A percentile compares a stretch with the other conserved stretches of the same genome.
These are phyloP conservation scores for Coreius guichenoti DNA, from an alignment of 2,797 vertebrate genomes.

Conservation along the genomic window DNA sequence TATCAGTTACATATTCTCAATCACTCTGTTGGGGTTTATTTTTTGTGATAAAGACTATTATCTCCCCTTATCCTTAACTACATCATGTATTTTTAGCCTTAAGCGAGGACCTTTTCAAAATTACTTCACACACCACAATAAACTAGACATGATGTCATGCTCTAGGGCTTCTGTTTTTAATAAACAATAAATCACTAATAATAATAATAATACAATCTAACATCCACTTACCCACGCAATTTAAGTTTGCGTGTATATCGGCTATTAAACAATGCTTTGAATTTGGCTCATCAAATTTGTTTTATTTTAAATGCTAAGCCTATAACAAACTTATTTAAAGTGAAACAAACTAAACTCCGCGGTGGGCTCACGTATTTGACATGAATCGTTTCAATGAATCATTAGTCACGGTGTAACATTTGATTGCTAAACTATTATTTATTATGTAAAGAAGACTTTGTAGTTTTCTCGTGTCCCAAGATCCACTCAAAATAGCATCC, in stretches of 20 bases:
- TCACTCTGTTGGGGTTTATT: not conserved
- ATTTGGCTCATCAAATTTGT: not conserved
- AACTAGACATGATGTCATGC: not conserved
- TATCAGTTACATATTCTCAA: not conserved
- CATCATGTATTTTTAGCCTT: not conserved
- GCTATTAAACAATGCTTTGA: not conserved
- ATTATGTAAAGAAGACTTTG: too few relatives aligned
- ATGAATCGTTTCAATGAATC: too few relatives aligned
- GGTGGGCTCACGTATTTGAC: too few relatives aligned
- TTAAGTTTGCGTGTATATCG: not conserved
- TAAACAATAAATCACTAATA: constrained; percentile 8
- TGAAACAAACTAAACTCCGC: too few relatives aligned
- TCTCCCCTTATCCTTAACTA: not conserved
- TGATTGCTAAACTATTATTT: too few relatives aligned
- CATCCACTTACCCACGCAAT: not conserved
- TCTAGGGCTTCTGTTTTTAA: not conserved
- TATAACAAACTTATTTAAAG: too few relatives aligned
- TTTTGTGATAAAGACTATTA: not conserved
- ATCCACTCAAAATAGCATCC: not conserved
- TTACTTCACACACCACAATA: not conserved
- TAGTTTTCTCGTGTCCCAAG: too few relatives aligned
- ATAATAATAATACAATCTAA: not conserved
- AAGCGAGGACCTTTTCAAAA: not conserved
- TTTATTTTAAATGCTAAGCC: too few relatives aligned
- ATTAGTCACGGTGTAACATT: too few relatives aligned